Base-by-base conservation (phyloP, 2,113 vertebrate species). In the Oryzias javanicus region DNA sequence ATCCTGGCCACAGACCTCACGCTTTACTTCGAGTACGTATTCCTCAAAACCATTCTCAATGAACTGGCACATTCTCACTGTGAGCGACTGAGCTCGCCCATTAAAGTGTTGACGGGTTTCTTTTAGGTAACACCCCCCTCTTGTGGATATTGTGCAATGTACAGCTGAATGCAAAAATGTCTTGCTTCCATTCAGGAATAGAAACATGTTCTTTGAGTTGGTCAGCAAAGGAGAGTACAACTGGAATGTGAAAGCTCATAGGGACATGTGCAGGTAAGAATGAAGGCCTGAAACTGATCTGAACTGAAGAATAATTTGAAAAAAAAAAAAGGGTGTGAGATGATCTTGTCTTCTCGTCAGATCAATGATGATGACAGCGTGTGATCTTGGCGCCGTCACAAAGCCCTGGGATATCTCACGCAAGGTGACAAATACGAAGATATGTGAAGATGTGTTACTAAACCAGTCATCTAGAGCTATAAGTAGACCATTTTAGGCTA, bases 401-500 rank as follows among this genome's bases (percentile, higher is more conserved):
- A 99, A 99, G 90, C 97, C 97, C n/a, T 99, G 97, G 97, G 96
- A 99, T 89, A 98, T 96, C 90, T 98, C 97, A n/a, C 93, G 93
- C 91, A 96, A 98, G 96, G 97, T 94, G 89, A 94, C 91, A 70
- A 61, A 53, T 41, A 20, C 27, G 46, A 4, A 15, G n/a, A 8
- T 0, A 46, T 16, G 6, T 16, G 54, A 41, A 20, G 29, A 48
- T 54, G 42, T 22, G 7, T 55, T 57, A 62, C 17, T 46, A 19
- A 58, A 20, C 6, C 6, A 35, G 20, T 60, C 53, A 65, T 3
- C 6, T 42, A 5, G 4, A 46, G 42, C 16, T 44, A 35, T 42
- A 60, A 19, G 2, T 7, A 24, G 20, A 48, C 29, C 4, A 24
- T 57, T 63, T 55, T 3, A 44, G 47, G 40, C 4, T 5, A 52